These are phyloP conservation scores for Agelas oroides DNA, from an alignment of 37 sponge, comb jelly and placozoan species.

Conservation along the genomic window DNA sequence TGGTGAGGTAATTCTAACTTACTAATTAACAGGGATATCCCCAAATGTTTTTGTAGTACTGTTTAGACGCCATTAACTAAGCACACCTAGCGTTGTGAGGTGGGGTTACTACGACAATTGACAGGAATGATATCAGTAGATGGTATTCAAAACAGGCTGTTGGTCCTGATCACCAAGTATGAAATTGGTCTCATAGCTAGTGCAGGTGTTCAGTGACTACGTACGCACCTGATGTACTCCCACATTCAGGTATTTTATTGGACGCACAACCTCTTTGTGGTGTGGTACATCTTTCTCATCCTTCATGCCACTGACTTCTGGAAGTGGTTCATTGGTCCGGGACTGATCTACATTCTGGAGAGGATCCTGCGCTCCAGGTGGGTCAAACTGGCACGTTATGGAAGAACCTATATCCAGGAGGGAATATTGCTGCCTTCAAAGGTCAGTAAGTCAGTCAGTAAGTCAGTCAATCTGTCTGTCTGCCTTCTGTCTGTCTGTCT, in stretches of 20 bases:
- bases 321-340: constrained; percentile 86
- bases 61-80: no score
- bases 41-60: no score
- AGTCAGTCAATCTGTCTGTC: no score
- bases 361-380: constrained; percentile 69
- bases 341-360: constrained; percentile 74
- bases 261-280: constrained; percentile 78
- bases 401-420: constrained; percentile 74
- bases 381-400: constrained; percentile 78
- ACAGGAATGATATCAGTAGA: no score
- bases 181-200: no score
- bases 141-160: no score
- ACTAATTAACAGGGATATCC: no score
- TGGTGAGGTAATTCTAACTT: no score
- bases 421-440: constrained; percentile 81
- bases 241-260: constrained; percentile 82
- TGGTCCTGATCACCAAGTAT: no score
- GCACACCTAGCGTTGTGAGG: no score
- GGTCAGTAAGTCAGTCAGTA: constrained; percentile 52
- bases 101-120: no score
- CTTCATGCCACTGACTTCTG: constrained; percentile 82
- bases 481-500: neutral
- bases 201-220: no score
- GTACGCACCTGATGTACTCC: neutral
- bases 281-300: constrained; percentile 79